Conservation (phyloP, 1,140 invertebrate species). For the Drosophila watanabei region DNA sequence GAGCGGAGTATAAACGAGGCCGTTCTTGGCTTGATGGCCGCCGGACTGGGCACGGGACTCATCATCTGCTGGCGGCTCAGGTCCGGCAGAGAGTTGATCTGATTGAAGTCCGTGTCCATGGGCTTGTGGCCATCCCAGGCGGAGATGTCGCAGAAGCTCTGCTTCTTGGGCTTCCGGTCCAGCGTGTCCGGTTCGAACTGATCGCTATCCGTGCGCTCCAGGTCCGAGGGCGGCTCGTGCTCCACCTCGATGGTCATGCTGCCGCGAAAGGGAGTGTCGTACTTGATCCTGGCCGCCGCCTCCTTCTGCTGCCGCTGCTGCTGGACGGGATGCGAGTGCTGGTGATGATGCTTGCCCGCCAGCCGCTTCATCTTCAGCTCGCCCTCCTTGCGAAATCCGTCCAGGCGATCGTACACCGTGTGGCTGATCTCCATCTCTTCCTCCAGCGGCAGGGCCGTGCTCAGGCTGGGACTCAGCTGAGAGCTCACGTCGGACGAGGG, state of each 20-base stretch:
- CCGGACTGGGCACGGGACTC: constrained; percentile 13
- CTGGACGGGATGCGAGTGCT: constrained; percentile 38
- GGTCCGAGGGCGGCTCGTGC: constrained; percentile 81
- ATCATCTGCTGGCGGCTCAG: constrained; percentile 46
- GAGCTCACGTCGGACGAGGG: constrained; percentile 89
- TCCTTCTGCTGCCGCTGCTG: constrained; percentile 75
- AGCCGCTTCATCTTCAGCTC: constrained; percentile 71
- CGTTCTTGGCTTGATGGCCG: constrained; percentile 50
- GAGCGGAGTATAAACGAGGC: constrained; percentile 69
- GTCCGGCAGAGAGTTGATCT: constrained; percentile 85
- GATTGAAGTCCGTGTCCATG: constrained; percentile 87
- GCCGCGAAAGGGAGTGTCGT: constrained; percentile 84
- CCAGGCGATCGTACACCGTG: constrained; percentile 87
- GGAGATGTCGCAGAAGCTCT: constrained; percentile 85
- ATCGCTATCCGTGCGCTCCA: constrained; percentile 86
- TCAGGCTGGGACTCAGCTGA: constrained; percentile 89
- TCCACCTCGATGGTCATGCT: constrained; percentile 91
- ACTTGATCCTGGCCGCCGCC: constrained; percentile 79
- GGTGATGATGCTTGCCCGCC: constrained; percentile 51
- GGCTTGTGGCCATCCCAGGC: constrained; percentile 81
- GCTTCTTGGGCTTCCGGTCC: constrained; percentile 91
- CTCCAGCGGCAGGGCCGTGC: constrained; percentile 90
- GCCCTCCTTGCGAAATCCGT: constrained; percentile 81
- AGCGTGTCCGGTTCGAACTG: constrained; percentile 93
- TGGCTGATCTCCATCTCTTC: constrained; percentile 92